Conservation (phyloP, 2,888 invertebrate genomes). For the Leuctra nigra region DNA sequence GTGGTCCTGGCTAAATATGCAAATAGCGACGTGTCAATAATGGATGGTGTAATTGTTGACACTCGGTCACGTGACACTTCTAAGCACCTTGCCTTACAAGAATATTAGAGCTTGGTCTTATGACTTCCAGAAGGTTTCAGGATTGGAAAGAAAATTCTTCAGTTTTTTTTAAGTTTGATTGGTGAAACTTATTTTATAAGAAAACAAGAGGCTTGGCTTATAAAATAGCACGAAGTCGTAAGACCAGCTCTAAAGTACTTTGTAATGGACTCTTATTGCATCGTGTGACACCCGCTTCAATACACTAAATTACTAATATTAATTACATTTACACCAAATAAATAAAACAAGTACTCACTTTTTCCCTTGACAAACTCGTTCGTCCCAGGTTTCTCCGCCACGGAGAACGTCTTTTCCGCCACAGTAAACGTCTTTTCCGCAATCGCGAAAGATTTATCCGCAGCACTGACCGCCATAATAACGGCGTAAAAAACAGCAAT, state of each 20-base stretch:
- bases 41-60: not conserved
- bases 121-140: too few species aligned
- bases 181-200: too few species aligned
- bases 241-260: too few species aligned
- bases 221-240: too few species aligned
- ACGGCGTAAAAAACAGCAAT: not conserved
- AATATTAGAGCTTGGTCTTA: not conserved
- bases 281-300: too few species aligned
- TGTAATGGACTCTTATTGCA: too few species aligned
- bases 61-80: not conserved
- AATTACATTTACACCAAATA: not conserved
- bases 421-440: not conserved
- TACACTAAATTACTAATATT: not conserved
- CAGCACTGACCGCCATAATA: not conserved
- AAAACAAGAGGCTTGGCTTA: too few species aligned
- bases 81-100: not conserved
- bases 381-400: not conserved
- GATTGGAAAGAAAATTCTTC: too few species aligned
- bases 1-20: not conserved
- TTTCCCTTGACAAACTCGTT: slow-evolving; percentile 68
- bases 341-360: slow-evolving; percentile 51
- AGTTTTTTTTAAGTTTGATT: too few species aligned
- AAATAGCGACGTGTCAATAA: not conserved
- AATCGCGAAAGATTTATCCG: too few species aligned
- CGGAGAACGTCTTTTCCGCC: not conserved